Evolutionary conservation across 2,888 invertebrate species (phyloP).

Genomic region (Netelia inedita): DNA sequence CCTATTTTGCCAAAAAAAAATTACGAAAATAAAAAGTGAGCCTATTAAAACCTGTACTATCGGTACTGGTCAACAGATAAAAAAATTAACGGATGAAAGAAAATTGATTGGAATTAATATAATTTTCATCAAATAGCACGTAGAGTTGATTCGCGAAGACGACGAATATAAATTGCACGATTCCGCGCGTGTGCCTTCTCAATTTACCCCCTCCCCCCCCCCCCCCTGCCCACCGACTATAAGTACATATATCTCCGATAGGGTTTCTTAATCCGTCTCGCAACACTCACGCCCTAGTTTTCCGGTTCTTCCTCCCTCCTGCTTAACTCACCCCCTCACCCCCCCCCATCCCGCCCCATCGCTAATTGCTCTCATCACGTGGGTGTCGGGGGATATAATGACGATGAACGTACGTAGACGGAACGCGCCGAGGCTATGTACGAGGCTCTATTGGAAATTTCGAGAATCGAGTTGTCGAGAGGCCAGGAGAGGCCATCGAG

Average conservation of each 20-base stretch:
- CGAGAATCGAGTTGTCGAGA: constrained; percentile 59
- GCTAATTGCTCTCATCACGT: constrained; percentile 82
- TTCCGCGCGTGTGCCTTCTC: constrained; percentile 38
- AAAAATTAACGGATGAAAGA: no score
- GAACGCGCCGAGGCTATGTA: constrained; percentile 24
- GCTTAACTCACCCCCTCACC: constrained; percentile 45
- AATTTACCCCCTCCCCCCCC: constrained; percentile 31
- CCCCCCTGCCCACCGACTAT: constrained; percentile 66
- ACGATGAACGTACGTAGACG: constrained; percentile 42
- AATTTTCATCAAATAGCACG: not conserved
- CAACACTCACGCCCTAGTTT: constrained; percentile 82
- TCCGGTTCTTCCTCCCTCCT: constrained; percentile 69
- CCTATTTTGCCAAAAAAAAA: no score
- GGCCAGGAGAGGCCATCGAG: constrained; percentile 73
- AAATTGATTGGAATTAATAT: not conserved
- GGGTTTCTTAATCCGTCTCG: constrained; percentile 83
- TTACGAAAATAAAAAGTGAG: no score
- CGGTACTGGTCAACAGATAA: no score
- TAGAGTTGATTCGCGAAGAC: constrained; percentile 74
- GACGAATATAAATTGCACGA: constrained; percentile 80
- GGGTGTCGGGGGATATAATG: constrained; percentile 67
- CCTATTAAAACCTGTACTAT: no score
- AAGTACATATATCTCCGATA: constrained; percentile 74
- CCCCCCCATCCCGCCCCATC: constrained; percentile 42
- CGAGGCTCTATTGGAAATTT: constrained; percentile 59